Evolutionary conservation across 1,140 invertebrate genomes (phyloP).

Genomic region (Diorhabda elongata): DNA sequence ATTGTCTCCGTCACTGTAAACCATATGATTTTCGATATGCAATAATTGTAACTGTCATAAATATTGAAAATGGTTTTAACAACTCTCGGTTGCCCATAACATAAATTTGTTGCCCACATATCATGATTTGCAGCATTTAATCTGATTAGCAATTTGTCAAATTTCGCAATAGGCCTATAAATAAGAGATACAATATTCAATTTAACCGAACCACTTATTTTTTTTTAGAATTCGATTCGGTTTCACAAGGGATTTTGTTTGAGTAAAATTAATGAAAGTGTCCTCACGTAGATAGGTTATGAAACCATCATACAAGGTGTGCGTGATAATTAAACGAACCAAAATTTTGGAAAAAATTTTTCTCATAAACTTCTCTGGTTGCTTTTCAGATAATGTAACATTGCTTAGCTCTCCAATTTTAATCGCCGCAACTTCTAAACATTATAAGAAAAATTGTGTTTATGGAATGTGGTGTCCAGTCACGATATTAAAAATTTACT

Average conservation of each 20-base stretch:
- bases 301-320: background rate
- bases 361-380: too few species aligned
- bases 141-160: conserved; percentile 3
- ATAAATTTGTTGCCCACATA: background rate
- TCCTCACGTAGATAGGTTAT: background rate
- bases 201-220: background rate
- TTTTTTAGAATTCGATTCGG: background rate
- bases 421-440: too few species aligned
- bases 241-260: conserved; percentile 2
- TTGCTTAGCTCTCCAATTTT: too few species aligned
- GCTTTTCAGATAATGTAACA: too few species aligned
- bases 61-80: background rate
- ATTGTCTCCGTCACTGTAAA: too few species aligned
- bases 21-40: too few species aligned
- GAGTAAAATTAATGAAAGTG: background rate
- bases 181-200: background rate
- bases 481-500: too few species aligned
- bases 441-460: too few species aligned
- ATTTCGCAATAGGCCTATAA: conserved; percentile 1
- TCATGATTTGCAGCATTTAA: background rate
- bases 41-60: background rate
- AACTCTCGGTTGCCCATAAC: background rate
- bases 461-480: too few species aligned
- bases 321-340: too few species aligned
- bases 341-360: too few species aligned